Base-by-base conservation (phyloP, 2,113 vertebrate genomes). In the Paedocypris sp. region DNA sequence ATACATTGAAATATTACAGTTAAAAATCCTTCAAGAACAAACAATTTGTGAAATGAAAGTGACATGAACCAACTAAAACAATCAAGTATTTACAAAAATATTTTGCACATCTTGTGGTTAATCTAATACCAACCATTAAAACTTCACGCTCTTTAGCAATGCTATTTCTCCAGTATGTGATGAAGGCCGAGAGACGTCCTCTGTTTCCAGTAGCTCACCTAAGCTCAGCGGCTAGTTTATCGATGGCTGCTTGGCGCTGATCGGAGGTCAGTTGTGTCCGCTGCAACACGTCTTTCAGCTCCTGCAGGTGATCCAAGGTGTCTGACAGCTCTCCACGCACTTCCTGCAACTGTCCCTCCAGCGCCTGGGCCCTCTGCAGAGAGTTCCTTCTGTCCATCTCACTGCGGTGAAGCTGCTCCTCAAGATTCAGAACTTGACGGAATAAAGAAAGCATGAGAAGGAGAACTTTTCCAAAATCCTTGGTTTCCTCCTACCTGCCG, bases 201-300 rank as follows among this genome's bases (percentile, higher is more conserved):
- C 47, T n/a, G n/a, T 49, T 3, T 6, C 18, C 50, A 38, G 13
- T 36, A 31, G 72, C 62, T 85, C 73, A 95, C 93, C 88, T 88
- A 58, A 97, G 86, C 66, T 89, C 87, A 41, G 81, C 53, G 31
- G 83, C 87, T 38, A 97, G 82, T 71, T 84, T 81, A 41, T 89
- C 66, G 35, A 90, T 76, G 4, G 79, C 75, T 20, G 66, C 60
- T 9, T 87, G 73, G 33, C 79, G 87, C 66, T 94, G 84, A 35
- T 93, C 88, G 42, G 91, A 76, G 22, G 80, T 82, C 52, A 77
- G 75, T 3, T 94, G 88, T 39, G 88, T 86, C 47, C 76, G 86
- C 70, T 88, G 86, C 4, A 97, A 75, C 2, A 87, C 72, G 26
- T 87, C 86, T 28, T 74, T 79, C 31, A 90, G 70, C 62, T 90